phyloP scores from a whole-genome alignment of 1,140 invertebrate genomes.

The Capitella teleta region DNA sequence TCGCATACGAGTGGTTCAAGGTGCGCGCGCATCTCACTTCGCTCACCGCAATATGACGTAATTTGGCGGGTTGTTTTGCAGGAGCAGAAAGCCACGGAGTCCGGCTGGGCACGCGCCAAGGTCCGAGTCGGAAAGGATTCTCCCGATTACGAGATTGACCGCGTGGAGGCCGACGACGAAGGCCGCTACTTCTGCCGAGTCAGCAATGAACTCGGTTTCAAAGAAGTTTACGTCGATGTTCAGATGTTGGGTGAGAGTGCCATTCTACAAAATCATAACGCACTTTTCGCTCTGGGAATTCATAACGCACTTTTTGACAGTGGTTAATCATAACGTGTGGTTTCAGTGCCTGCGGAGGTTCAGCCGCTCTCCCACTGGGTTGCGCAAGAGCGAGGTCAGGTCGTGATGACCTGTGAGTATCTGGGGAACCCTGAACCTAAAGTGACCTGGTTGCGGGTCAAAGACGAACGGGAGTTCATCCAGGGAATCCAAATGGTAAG shows the following conservation, averaged over 20 bases:
- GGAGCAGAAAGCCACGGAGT: conserved; percentile 13
- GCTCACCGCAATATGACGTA: not conserved
- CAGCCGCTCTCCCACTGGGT: not conserved
- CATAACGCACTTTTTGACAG: too few species aligned
- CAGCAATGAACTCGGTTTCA: conserved; percentile 6
- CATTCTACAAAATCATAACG: too few species aligned
- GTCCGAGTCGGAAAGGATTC: not conserved
- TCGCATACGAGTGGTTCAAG: conserved; percentile 10
- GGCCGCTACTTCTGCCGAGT: conserved; percentile 13
- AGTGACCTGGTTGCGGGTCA: conserved; percentile 1
- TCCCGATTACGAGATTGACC: not conserved
- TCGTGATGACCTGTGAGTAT: not conserved
- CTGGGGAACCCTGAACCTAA: not conserved
- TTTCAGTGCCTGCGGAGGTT: conserved; percentile 1
- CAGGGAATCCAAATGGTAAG: not conserved
- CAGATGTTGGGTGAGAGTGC: conserved; percentile 8
- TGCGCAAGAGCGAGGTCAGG: not conserved
- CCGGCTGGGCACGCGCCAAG: conserved; percentile 6
- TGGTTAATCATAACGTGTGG: too few species aligned
- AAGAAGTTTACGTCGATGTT: conserved; percentile 9
- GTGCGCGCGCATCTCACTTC: too few species aligned
- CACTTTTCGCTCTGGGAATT: too few species aligned
- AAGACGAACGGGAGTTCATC: not conserved
- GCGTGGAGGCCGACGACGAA: conserved; percentile 1
- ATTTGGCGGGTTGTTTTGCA: not conserved